phyloP scores from a whole-genome alignment of 2,797 vertebrate genomes.

The Neostethus bicornis region DNA sequence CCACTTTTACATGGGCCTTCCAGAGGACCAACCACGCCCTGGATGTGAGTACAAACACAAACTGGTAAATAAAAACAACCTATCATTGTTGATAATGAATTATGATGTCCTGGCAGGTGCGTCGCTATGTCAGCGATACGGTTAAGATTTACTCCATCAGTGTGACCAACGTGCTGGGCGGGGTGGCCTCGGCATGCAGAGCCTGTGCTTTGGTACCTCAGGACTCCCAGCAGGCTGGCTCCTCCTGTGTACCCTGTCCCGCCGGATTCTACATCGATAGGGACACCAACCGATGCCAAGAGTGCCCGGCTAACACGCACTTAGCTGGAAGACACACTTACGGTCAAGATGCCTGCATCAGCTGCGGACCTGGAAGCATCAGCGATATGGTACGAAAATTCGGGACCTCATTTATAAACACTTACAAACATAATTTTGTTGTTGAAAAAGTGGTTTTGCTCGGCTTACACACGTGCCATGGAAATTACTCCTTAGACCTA shows the following conservation, averaged over 20 bases:
- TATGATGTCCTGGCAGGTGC: constrained; percentile 73
- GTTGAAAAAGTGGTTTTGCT: too few relatives aligned
- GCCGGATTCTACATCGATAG: constrained; percentile 92
- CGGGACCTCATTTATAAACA: neutral
- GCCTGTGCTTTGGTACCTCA: constrained; percentile 88
- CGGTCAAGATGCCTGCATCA: constrained; percentile 86
- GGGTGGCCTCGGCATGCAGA: constrained; percentile 88
- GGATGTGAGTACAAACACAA: constrained; percentile 83
- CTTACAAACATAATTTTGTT: too few relatives aligned
- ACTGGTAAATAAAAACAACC: too few relatives aligned
- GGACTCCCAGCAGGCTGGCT: constrained; percentile 78
- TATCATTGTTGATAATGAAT: too few relatives aligned
- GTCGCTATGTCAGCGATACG: constrained; percentile 85
- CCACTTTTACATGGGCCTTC: constrained; percentile 96
- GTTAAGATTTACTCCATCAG: constrained; percentile 95
- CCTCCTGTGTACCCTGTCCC: constrained; percentile 93
- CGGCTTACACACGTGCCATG: too few relatives aligned
- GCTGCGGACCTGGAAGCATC: constrained; percentile 89
- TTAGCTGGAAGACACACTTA: constrained; percentile 91
- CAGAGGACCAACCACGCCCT: constrained; percentile 91
- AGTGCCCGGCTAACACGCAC: constrained; percentile 89
- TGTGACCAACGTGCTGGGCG: constrained; percentile 88
- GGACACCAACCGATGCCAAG: constrained; percentile 87
- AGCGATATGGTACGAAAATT: constrained; percentile 83
- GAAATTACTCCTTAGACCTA: too few relatives aligned